These are phyloP conservation scores for Hyla sarda DNA, from an alignment of 2,113 vertebrate species.

Conservation along the genomic window DNA sequence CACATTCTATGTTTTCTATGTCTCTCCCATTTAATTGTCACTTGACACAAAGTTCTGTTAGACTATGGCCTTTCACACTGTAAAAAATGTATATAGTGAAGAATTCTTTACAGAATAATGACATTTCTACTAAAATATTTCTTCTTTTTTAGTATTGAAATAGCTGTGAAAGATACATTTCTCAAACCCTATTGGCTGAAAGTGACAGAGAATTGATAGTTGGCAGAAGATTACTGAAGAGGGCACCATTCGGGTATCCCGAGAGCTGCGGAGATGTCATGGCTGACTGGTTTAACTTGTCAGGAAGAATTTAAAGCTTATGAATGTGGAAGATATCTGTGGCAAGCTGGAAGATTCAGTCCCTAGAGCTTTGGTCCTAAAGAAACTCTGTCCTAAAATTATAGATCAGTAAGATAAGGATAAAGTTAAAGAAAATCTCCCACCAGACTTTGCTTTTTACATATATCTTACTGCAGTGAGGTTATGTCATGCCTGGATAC, in stretches of 20 bases:
- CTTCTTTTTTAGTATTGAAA: not conserved
- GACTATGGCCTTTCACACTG: not conserved
- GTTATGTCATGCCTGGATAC: not conserved
- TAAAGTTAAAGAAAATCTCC: not conserved
- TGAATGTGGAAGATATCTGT: constrained; percentile 2
- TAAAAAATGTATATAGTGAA: not conserved
- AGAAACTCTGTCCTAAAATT: not conserved
- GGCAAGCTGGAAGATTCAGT: not conserved
- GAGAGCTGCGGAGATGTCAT: constrained; percentile 63
- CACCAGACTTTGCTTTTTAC: not conserved
- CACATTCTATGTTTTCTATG: too few species aligned
- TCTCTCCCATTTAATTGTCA: not conserved
- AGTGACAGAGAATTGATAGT: constrained; percentile 56
- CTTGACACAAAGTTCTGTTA: not conserved
- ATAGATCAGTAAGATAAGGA: not conserved
- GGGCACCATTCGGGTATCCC: constrained; percentile 13
- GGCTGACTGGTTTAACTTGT: constrained; percentile 77
- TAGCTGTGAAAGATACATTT: constrained; percentile 22
- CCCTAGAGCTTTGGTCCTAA: constrained; percentile 27
- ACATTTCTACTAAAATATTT: not conserved
- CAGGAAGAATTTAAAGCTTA: constrained; percentile 68
- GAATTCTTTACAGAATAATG: not conserved
- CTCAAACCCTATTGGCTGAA: constrained; percentile 51
- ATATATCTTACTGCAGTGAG: not conserved
- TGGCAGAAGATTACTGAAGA: constrained; percentile 64